These are phyloP conservation scores for Grantiella picta DNA, from an alignment of 2,113 vertebrate species.

Conservation along the genomic window DNA sequence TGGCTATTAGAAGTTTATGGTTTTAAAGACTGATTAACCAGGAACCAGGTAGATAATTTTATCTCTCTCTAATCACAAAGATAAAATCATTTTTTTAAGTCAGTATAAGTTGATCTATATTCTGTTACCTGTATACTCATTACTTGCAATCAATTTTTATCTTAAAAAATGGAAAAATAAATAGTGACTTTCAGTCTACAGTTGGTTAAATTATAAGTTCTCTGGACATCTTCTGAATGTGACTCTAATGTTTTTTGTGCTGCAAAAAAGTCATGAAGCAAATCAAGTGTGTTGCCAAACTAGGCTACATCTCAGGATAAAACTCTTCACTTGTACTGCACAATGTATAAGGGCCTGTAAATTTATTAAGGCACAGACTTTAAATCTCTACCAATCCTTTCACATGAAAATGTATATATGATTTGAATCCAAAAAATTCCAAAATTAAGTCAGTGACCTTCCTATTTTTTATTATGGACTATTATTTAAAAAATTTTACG, in stretches of 20 bases:
- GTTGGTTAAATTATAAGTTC: background rate
- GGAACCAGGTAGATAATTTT: background rate
- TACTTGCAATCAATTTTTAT: slow-evolving; percentile 22
- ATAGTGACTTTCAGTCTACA: background rate
- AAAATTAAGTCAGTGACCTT: background rate
- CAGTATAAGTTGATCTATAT: background rate
- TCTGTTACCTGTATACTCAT: background rate
- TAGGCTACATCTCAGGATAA: background rate
- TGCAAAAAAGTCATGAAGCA: background rate
- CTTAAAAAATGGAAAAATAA: slow-evolving; percentile 7
- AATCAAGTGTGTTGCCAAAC: background rate
- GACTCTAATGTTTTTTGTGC: background rate
- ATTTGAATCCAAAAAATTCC: background rate
- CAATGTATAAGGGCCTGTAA: background rate
- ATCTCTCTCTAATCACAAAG: background rate
- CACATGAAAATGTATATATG: background rate
- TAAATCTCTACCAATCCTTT: background rate
- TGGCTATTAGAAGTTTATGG: background rate
- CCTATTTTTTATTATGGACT: background rate
- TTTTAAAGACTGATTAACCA: background rate
- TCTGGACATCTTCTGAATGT: background rate
- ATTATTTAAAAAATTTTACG: background rate
- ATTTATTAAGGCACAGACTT: background rate
- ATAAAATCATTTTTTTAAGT: background rate
- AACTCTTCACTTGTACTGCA: background rate